A percentile compares a stretch with the other conserved stretches of the same genome.
Evolutionary conservation across 2,797 vertebrate genomes (phyloP).

Genomic region (Paramormyrops hopkinsi): DNA sequence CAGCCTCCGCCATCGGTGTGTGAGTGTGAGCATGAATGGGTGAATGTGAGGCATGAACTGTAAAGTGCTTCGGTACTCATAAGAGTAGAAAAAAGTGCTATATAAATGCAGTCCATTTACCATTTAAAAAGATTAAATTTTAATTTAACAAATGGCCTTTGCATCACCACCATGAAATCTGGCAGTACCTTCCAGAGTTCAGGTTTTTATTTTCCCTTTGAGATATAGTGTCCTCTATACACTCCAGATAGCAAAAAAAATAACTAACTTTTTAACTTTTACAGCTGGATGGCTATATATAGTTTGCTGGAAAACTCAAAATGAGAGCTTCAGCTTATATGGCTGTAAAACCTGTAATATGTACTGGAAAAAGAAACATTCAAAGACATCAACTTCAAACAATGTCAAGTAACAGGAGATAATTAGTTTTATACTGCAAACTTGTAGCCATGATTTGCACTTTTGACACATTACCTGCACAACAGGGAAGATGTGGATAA

Average conservation of each 20-base stretch:
- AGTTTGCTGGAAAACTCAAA: background rate
- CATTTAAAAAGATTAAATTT: background rate
- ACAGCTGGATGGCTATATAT: background rate
- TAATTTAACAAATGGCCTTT: background rate
- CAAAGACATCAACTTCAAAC: background rate
- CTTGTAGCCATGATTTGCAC: background rate
- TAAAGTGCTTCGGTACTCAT: too few species aligned
- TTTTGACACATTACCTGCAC: constrained; percentile 70
- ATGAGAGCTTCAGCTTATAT: background rate
- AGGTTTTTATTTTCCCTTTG: background rate
- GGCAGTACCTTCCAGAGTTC: background rate
- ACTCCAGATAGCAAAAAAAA: background rate
- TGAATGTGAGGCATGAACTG: too few species aligned
- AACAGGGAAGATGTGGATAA: constrained; percentile 97
- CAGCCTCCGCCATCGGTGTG: too few species aligned
- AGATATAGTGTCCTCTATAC: background rate
- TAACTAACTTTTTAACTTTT: background rate
- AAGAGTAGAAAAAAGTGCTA: too few species aligned
- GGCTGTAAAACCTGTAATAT: background rate
- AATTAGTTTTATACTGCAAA: background rate
- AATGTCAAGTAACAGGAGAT: background rate
- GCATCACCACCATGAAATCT: background rate
- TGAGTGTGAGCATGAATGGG: too few species aligned
- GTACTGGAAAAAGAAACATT: background rate
- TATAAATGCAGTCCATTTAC: too few species aligned